Evolutionary conservation across 2,888 invertebrate species (phyloP).

Genomic region (Netelia melanura): DNA sequence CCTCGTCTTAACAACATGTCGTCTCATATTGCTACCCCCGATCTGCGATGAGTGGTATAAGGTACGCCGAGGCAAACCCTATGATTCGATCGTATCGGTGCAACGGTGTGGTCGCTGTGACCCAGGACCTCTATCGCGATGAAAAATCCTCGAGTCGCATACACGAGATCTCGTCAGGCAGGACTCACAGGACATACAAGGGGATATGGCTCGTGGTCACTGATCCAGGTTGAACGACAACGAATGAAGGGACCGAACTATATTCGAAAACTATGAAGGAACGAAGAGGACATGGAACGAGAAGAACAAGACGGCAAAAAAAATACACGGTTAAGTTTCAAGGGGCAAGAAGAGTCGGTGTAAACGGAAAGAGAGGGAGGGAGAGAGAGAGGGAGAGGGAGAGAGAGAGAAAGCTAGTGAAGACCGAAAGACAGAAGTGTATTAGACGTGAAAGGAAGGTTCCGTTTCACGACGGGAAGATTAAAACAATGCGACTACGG

Average conservation of each 20-base stretch:
- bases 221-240: slow-evolving; percentile 44
- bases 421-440: slow-evolving; percentile 24
- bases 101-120: slow-evolving; percentile 56
- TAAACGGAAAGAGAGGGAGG: neutral
- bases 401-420: slow-evolving; percentile 9
- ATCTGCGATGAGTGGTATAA: neutral
- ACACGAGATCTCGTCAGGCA: slow-evolving; percentile 47
- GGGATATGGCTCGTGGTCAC: slow-evolving; percentile 52
- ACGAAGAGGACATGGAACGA: neutral
- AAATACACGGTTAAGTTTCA: no score
- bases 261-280: neutral
- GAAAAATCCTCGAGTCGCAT: slow-evolving; percentile 54
- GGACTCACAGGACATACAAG: slow-evolving; percentile 22
- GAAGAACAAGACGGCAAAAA: neutral
- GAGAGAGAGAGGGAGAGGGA: no score
- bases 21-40: slow-evolving; percentile 1
- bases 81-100: slow-evolving; percentile 66
- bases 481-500: slow-evolving; percentile 60
- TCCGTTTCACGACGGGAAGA: slow-evolving; percentile 47
- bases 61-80: slow-evolving; percentile 38
- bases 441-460: slow-evolving; percentile 44
- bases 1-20: neutral
- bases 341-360: no score
- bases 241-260: slow-evolving; percentile 6
- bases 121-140: slow-evolving; percentile 64